Base-by-base conservation (phyloP, 2,113 vertebrate genomes). In the Oenanthe melanoleuca region DNA sequence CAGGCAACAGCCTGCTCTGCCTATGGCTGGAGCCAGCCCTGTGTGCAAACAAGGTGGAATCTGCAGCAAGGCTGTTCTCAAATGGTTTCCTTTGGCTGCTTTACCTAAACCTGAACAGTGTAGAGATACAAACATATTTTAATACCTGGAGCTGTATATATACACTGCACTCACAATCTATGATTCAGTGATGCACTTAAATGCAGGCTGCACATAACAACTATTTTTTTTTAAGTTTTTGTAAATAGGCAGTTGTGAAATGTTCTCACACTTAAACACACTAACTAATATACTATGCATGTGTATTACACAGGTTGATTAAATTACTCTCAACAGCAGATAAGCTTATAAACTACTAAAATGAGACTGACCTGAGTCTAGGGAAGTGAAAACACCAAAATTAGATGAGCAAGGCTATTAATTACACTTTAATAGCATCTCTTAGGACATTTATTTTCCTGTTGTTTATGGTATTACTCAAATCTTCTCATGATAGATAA, bases 331-430 rank as follows among this genome's bases (percentile, higher is more conserved):
- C 80, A 85, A 50, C 37, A 66, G 65, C 12, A 85, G 38, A 55
- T 49, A 64, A 74, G 34, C 26, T 72, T 83, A 65, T 15, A 72
- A 86, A 96, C 55, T 71, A 47, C 10, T 56, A 75, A 79, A 94
- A 91, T 10, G 8, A 4, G 2, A 56, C 25, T 67, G 24, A 97
- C 84, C 61, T 78, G 14, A 89, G 34, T 56, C 34, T 88, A 86
- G 5, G n/a, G 89, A 67, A 92, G 85, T 55, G 45, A 96, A 92
- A 97, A 96, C 61, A 73, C 20, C 63, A 72, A 84, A 95, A 87
- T 40, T 82, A 94, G 88, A 83, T 44, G 18, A 91, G 18, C 37
- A 63, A 97, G 49, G 40, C 75, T 92, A 94, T 88, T 92, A 94
- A 94, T 92, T 92, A 91, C 40, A 91, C 44, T 79, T 84, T 83